Base-by-base conservation (phyloP, 1,140 invertebrate species). In the Hylyphantes graminicola region DNA sequence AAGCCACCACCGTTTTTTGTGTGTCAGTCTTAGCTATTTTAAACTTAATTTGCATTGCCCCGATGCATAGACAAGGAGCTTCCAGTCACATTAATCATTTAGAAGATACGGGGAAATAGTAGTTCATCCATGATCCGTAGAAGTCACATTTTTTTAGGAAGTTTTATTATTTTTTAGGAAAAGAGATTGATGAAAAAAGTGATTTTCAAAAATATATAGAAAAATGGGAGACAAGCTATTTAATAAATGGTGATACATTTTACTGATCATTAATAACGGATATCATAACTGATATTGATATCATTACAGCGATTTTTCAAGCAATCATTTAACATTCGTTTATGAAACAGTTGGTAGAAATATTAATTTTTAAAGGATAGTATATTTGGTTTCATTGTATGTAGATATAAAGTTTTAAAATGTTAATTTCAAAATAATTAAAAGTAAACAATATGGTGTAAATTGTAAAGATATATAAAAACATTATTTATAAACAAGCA, bases 31-130 rank as follows among this genome's bases (percentile, higher is more conserved):
- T 70, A 80, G 77, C 65, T 65, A 70, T 80, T 80, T 70, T 70
- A 55, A 80, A 80, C 77, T 80, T 80, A 80, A 80, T 80, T 80
- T 80, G 77, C 77, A 68, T 80, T 53, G 21, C 65, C 59, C 50
- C 70, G 64, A 80, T 80, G 77, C 77, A 80, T 80, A 80, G 70
- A 64, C 77, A 70, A 80, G 63, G 48, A 70, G 77, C 67, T 80
- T 48, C 21, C 17, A 80, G 54, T 67, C 76, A 80, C 77, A 80
- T 80, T 70, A 80, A 80, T 80, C 77, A 80, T 80, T 80, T 70
- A 80, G 70, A 78, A 70, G 51, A 70, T 76, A 57, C 77, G 50
- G 67, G 35, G 59, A 80, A 70, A 70, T 55, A 80, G 77, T 80
- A 64, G 19, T 70, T 80, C 64, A 68, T 70, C 64, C 65, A 67